phyloP scores from a whole-genome alignment of 2,113 vertebrate genomes.

The Ameiurus melas region DNA sequence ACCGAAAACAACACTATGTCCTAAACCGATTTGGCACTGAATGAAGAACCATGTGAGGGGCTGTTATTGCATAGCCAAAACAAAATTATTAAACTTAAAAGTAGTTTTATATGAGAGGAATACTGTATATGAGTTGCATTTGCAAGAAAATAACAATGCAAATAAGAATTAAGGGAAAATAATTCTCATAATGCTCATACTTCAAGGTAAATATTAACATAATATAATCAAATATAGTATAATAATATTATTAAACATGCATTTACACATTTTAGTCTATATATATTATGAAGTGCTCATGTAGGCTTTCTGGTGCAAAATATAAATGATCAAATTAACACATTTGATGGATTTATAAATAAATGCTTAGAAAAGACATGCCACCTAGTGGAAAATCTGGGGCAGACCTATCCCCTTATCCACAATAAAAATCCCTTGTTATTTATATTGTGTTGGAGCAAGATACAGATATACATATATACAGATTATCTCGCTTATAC shows the following conservation, averaged over 20 bases:
- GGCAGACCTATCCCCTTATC: neutral
- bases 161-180: neutral
- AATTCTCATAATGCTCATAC: neutral
- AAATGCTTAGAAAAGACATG: neutral
- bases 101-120: neutral
- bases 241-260: neutral
- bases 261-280: neutral
- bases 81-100: no score
- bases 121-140: neutral
- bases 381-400: neutral
- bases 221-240: neutral
- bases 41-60: neutral
- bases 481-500: no score
- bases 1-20: neutral
- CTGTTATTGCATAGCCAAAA: neutral
- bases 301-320: neutral
- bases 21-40: neutral
- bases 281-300: neutral
- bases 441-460: neutral
- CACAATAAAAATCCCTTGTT: no score
- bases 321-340: no score
- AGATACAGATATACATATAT: no score
- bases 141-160: neutral
- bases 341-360: neutral
- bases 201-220: neutral